Evolutionary conservation across 2,797 vertebrate genomes (phyloP).

Genomic region (Hozukius guyotensis): DNA sequence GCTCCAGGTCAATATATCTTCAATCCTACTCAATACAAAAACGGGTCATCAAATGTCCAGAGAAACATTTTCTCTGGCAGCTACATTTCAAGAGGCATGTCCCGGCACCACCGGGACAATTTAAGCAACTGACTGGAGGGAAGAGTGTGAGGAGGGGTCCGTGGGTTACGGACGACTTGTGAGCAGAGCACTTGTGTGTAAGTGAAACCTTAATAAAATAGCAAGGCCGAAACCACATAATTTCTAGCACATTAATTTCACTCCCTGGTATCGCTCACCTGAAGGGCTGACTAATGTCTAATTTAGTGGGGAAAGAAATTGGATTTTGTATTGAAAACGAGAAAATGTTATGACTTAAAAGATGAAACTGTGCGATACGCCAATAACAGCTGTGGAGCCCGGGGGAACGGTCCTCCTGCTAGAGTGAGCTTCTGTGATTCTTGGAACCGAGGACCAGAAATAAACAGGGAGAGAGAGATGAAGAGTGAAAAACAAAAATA

Average conservation of each 20-base stretch:
- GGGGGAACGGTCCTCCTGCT: constrained; percentile 19
- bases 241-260: constrained; percentile 53
- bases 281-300: constrained; percentile 66
- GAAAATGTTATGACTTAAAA: constrained; percentile 53
- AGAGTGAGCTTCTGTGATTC: constrained; percentile 23
- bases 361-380: constrained; percentile 52
- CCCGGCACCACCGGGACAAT: constrained; percentile 23
- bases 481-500: neutral
- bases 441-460: constrained; percentile 24
- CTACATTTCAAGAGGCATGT: constrained; percentile 37
- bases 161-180: constrained; percentile 11
- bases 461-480: constrained; percentile 10
- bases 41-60: constrained; percentile 36
- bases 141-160: neutral
- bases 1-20: constrained; percentile 39
- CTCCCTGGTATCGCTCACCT: constrained; percentile 49
- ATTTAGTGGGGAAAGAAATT: constrained; percentile 63
- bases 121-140: constrained; percentile 39
- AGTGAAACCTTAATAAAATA: constrained; percentile 32
- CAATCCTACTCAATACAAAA: constrained; percentile 48
- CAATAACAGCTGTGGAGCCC: constrained; percentile 52
- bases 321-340: constrained; percentile 47
- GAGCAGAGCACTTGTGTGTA: neutral
- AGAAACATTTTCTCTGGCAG: constrained; percentile 47
- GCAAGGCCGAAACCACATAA: constrained; percentile 33